Evolutionary conservation across 2,113 vertebrate genomes (phyloP).

Genomic region (Glareola pratincola): DNA sequence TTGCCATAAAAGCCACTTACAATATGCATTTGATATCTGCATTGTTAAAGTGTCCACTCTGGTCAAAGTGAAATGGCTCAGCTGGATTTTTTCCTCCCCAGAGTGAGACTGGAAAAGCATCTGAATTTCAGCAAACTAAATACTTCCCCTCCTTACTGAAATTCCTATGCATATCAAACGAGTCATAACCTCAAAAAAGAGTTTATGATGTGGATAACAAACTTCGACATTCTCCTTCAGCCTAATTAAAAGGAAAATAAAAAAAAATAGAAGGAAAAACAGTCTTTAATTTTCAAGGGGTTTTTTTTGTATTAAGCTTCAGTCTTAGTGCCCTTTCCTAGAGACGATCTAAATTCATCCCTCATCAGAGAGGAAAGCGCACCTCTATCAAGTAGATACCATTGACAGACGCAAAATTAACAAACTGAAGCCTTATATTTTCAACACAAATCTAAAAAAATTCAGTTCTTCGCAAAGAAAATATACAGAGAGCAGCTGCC

Average conservation of each 20-base stretch:
- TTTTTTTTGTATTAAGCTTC: neutral
- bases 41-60: conserved; percentile 30
- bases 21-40: neutral
- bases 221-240: neutral
- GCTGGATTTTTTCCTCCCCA: neutral
- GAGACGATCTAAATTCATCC: neutral
- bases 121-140: conserved; percentile 11
- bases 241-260: neutral
- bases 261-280: neutral
- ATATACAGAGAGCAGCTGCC: neutral
- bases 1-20: conserved; percentile 36
- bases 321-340: neutral
- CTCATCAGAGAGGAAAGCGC: neutral
- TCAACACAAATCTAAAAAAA: neutral
- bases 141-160: neutral
- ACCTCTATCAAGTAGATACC: neutral
- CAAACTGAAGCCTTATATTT: neutral
- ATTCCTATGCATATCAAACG: neutral
- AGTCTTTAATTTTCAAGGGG: neutral
- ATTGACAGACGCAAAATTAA: neutral
- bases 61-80: conserved; percentile 20
- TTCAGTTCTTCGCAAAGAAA: neutral
- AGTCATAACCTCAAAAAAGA: neutral
- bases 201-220: neutral
- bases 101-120: neutral